Evolutionary conservation across 2,797 vertebrate genomes (phyloP).

Genomic region (Acomys russatus): DNA sequence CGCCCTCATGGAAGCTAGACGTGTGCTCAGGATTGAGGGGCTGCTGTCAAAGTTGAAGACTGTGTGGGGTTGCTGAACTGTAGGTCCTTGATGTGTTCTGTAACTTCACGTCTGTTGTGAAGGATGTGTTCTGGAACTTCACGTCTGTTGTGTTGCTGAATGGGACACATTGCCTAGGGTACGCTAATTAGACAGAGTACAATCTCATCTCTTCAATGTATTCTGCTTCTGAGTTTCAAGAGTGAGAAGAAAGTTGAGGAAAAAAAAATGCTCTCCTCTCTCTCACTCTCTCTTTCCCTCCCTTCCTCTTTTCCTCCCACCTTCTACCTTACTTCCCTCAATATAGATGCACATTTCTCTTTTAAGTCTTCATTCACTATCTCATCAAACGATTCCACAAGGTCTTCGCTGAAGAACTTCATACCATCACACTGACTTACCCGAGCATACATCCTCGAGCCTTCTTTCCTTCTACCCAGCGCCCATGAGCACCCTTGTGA

Average conservation of each 20-base stretch:
- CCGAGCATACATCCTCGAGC: not conserved
- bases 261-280: not conserved
- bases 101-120: no score
- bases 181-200: not conserved
- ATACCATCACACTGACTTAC: not conserved
- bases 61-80: not conserved
- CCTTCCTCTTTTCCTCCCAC: not conserved
- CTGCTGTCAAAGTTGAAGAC: not conserved
- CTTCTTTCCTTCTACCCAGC: not conserved
- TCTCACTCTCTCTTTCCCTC: not conserved
- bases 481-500: not conserved
- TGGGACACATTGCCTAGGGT: not conserved
- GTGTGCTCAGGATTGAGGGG: not conserved
- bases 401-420: not conserved
- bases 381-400: not conserved
- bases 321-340: not conserved
- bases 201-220: not conserved
- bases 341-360: not conserved
- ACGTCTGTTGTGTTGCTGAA: not conserved
- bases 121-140: no score
- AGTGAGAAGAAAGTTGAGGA: not conserved
- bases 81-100: not conserved
- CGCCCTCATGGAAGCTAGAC: not conserved
- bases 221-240: slow-evolving; percentile 21
- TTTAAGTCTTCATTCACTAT: not conserved